Conservation (phyloP, 2,888 invertebrate species). For the Scrobipalpa atriplicella region DNA sequence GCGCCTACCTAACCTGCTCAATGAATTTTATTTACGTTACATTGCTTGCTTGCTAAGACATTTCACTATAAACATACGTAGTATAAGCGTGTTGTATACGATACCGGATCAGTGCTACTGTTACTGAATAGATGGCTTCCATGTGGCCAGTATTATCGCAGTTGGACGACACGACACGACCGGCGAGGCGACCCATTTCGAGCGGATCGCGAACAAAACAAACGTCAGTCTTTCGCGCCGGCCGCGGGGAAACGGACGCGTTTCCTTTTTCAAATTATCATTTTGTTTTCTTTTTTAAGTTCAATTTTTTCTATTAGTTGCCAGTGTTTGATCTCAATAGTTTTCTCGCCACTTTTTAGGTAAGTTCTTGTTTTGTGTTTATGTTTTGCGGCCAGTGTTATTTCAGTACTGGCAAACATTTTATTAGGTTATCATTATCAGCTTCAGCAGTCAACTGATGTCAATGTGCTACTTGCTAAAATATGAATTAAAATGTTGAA, state of each 20-base stretch:
- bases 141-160: no score
- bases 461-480: background rate
- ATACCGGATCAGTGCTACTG: no score
- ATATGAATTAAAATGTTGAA: no score
- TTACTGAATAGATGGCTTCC: no score
- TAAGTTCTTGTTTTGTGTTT: background rate
- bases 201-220: conserved; percentile 32
- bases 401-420: no score
- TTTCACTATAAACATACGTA: no score
- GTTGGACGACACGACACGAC: background rate
- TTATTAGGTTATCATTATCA: background rate
- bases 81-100: no score
- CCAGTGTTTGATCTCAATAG: conserved; percentile 21
- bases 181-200: conserved; percentile 30
- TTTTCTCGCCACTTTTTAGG: background rate
- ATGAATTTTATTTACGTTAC: no score
- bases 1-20: no score
- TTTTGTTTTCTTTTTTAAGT: background rate
- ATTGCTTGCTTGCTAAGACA: no score
- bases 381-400: background rate
- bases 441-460: background rate
- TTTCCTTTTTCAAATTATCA: conserved; percentile 18
- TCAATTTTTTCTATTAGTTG: conserved; percentile 19
- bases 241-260: conserved; percentile 29
- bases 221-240: conserved; percentile 30